phyloP scores from a whole-genome alignment of 2,113 vertebrate genomes.

The Neomonachus schauinslandi region DNA sequence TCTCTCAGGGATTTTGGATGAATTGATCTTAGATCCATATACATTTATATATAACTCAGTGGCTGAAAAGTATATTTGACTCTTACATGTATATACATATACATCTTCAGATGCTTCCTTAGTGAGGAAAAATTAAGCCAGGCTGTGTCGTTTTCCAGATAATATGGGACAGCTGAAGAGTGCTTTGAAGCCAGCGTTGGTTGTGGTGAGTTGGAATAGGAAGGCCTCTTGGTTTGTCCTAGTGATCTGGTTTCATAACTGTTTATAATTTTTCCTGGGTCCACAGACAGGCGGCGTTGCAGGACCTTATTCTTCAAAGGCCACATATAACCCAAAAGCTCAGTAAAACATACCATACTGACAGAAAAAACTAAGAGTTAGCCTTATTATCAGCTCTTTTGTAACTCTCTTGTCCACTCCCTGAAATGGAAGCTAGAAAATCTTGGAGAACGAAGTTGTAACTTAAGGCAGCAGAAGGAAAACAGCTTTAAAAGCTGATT shows the following conservation, averaged over 20 bases:
- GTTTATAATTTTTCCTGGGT: constrained; percentile 66
- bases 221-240: constrained; percentile 77
- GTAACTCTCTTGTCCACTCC: background rate
- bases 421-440: constrained; percentile 21
- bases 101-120: background rate
- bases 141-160: background rate
- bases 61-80: background rate
- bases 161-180: background rate
- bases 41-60: background rate
- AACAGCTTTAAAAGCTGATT: constrained; percentile 20
- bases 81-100: background rate
- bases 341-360: background rate
- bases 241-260: constrained; percentile 83
- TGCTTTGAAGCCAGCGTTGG: constrained; percentile 2
- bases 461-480: constrained; percentile 45
- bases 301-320: constrained; percentile 61
- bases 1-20: background rate
- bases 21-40: background rate
- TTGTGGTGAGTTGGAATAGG: constrained; percentile 61
- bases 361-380: background rate
- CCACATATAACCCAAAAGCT: constrained; percentile 42
- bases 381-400: background rate
- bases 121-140: background rate
- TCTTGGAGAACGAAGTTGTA: constrained; percentile 31
- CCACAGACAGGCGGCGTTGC: constrained; percentile 80